Percentiles rank a stretch among this genome's conserved stretches.
These are phyloP conservation scores for Papilio elwesi DNA, from an alignment of 2,888 invertebrate genomes.

Conservation along the genomic window DNA sequence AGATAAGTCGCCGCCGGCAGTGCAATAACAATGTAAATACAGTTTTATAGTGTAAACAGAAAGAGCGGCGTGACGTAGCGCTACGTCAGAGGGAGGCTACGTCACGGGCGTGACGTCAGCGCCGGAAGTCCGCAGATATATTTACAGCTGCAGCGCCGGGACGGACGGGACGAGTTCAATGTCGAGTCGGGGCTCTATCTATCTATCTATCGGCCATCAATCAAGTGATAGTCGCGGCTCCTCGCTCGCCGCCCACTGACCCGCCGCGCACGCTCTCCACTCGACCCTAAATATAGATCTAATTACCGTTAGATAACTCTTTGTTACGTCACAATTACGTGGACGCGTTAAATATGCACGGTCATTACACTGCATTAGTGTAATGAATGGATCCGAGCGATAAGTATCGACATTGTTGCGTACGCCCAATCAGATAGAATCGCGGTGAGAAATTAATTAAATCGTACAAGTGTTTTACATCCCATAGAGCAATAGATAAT, in stretches of 20 bases:
- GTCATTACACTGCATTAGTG: constrained; percentile 31
- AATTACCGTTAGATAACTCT: constrained; percentile 48
- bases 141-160: constrained; percentile 66
- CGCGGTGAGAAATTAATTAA: constrained; percentile 7
- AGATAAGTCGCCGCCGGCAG: constrained; percentile 77
- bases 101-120: constrained; percentile 76
- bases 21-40: constrained; percentile 79
- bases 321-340: constrained; percentile 42
- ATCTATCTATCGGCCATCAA: constrained; percentile 81
- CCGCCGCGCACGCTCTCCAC: constrained; percentile 37
- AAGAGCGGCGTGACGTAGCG: constrained; percentile 74
- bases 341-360: constrained; percentile 38
- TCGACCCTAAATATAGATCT: constrained; percentile 44
- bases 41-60: constrained; percentile 81
- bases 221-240: constrained; percentile 60
- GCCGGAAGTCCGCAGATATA: constrained; percentile 80
- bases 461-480: neutral
- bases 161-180: constrained; percentile 80
- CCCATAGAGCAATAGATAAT: neutral
- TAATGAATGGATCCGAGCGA: constrained; percentile 36
- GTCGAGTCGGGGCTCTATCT: constrained; percentile 57
- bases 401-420: constrained; percentile 36
- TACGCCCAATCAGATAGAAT: neutral
- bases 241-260: constrained; percentile 42
- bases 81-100: constrained; percentile 66